Evolutionary conservation across 1,140 invertebrate genomes (phyloP), one percentile per base, ranked within the genome.

Genomic region (Oryzaephilus surinamensis): DNA sequence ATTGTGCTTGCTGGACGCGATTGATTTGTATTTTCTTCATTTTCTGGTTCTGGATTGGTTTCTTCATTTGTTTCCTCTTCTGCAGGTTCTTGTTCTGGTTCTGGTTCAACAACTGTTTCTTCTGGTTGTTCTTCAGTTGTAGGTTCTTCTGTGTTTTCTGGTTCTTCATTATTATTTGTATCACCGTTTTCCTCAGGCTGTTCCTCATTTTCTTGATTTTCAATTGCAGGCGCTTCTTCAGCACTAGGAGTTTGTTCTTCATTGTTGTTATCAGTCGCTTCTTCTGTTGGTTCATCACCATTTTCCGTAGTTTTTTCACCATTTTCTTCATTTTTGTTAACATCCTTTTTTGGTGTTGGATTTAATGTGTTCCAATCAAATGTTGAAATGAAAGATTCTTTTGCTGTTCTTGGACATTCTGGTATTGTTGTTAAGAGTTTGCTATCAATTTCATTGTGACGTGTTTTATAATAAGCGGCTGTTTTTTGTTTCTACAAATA

Each of bases 401-500:
- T 76, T 1, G 80, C 74, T 14, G 77, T 75, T 47, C 84, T 68
- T 6, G 85, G 84, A 17, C 84, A 84, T 27, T 87, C 84, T 4
- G 86, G 86, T 44, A 88, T 61, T 21, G 73, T 69, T 31, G 71
- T 67, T n/a, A 88, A 62, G 20, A 72, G 59, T 35, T 71, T 71
- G 32, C 74, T 66, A 43, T 88, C 83, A 11, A 88, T 67, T 58
- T 90, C 85, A 30, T 73, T 69, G 2, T 74, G 70, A 50, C 84
- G 79, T 41, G 73, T 79, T 50, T 73, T 71, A 52, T 92, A 91
- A 58, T 82, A 87, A 3, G 72, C 74, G 1, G 87, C 72, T 4
- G 79, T 78, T 67, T 82, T 85, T 57, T 83, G 79, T 76, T 77
- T 84, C 86, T 92, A 62, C 32, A 72, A 69, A 32, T 37, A 30